A percentile compares a stretch with the other conserved stretches of the same genome.
These are phyloP conservation scores for Rachycentron canadum DNA, from an alignment of 2,797 vertebrate species.

Conservation along the genomic window DNA sequence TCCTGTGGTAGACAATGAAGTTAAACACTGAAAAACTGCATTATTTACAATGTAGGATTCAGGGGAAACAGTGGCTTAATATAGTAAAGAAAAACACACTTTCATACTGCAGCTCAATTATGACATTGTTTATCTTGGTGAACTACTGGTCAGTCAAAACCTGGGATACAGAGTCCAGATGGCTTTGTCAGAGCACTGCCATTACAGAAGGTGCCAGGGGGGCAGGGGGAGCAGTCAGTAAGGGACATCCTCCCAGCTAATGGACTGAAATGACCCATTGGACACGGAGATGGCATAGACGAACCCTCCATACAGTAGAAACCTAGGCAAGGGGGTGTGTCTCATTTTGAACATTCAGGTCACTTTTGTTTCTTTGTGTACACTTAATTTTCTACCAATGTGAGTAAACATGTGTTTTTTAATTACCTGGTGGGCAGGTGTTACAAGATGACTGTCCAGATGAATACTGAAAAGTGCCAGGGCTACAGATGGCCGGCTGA, in stretches of 20 bases:
- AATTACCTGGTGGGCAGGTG: conserved; percentile 82
- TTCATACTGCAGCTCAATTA: conserved; percentile 12
- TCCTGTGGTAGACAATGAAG: conserved; percentile 71
- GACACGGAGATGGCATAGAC: conserved; percentile 76
- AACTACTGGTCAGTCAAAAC: conserved; percentile 77
- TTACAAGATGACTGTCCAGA: conserved; percentile 80
- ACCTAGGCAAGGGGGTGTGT: conserved; percentile 63
- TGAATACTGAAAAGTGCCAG: conserved; percentile 89
- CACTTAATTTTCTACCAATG: neutral
- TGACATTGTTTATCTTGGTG: conserved; percentile 22
- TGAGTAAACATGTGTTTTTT: conserved; percentile 8
- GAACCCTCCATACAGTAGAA: conserved; percentile 84
- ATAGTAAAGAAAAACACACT: conserved; percentile 22
- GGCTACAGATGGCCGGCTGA: conserved; percentile 83
- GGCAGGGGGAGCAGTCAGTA: conserved; percentile 83
- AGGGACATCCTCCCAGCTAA: conserved; percentile 70
- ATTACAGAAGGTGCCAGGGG: conserved; percentile 86
- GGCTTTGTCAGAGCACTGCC: conserved; percentile 83
- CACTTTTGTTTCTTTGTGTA: neutral
- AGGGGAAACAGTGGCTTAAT: neutral
- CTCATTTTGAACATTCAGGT: conserved; percentile 1
- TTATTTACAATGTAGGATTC: conserved; percentile 17
- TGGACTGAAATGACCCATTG: conserved; percentile 71
- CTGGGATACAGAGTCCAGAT: conserved; percentile 88
- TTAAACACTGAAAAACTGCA: conserved; percentile 43